Evolutionary conservation across 2,888 invertebrate genomes (phyloP).

Genomic region (Heterodera filipjevi): DNA sequence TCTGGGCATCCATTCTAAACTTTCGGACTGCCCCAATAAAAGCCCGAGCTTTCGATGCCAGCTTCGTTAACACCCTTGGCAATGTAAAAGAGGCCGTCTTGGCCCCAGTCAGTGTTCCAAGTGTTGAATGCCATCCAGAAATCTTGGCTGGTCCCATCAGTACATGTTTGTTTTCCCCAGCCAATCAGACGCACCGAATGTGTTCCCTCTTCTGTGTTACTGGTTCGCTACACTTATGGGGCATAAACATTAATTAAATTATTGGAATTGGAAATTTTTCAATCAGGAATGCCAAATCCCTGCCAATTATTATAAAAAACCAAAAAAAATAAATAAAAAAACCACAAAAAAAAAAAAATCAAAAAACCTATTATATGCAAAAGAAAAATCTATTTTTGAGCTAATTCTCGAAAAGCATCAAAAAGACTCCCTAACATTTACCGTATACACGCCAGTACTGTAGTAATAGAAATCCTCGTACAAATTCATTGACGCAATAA

Average conservation of each 20-base stretch:
- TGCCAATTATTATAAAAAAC: too few relatives aligned
- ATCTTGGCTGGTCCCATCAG: background rate
- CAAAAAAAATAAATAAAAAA: too few relatives aligned
- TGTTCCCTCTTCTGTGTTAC: background rate
- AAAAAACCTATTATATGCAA: too few relatives aligned
- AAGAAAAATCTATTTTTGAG: too few relatives aligned
- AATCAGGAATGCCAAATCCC: too few relatives aligned
- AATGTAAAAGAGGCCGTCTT: conserved; percentile 68
- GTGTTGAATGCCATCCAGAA: conserved; percentile 26
- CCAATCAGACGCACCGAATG: conserved; percentile 28
- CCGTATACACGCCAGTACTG: conserved; percentile 24
- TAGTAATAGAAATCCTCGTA: conserved; percentile 28
- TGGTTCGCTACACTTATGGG: background rate
- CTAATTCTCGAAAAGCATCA: too few relatives aligned
- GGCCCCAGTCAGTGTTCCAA: conserved; percentile 28
- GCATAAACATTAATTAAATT: too few relatives aligned
- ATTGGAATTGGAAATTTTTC: too few relatives aligned
- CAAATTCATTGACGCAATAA: conserved; percentile 22
- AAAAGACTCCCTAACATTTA: background rate
- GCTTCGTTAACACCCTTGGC: conserved; percentile 76
- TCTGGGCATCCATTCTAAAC: background rate
- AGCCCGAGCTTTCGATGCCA: conserved; percentile 67
- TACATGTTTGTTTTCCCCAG: conserved; percentile 24
- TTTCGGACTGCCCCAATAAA: conserved; percentile 21
- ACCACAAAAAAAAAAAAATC: too few relatives aligned